Evolutionary conservation across 2,888 invertebrate genomes (phyloP).

Genomic region (Incurvaria masculella): DNA sequence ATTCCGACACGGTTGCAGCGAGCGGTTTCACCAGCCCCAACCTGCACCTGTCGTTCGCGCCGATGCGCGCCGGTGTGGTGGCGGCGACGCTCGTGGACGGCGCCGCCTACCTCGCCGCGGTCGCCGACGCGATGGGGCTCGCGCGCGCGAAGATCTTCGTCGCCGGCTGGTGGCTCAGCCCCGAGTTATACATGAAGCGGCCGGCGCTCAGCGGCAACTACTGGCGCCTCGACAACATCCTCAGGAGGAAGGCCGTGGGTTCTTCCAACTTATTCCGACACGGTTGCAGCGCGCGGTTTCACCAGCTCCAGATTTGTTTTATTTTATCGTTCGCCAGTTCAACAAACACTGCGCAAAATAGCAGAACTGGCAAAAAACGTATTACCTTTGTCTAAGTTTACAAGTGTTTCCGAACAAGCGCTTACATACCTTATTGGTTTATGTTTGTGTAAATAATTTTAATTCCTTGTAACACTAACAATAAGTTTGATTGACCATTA

Average conservation of each 20-base stretch:
- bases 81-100: constrained; percentile 91
- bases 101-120: constrained; percentile 78
- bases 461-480: too few species aligned
- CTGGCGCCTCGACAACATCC: constrained; percentile 84
- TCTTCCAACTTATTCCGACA: constrained; percentile 2
- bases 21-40: constrained; percentile 79
- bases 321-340: too few species aligned
- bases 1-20: too few species aligned
- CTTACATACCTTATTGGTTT: too few species aligned
- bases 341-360: too few species aligned
- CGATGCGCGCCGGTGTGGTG: constrained; percentile 67
- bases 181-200: constrained; percentile 92
- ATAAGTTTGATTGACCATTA: too few species aligned
- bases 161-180: constrained; percentile 99
- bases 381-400: too few species aligned
- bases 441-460: too few species aligned
- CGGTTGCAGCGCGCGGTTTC: background rate
- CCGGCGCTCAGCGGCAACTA: constrained; percentile 79
- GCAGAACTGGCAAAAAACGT: too few species aligned
- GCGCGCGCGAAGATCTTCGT: constrained; percentile 97
- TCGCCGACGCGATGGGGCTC: constrained; percentile 85
- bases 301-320: too few species aligned
- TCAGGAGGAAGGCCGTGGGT: constrained; percentile 86
- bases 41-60: constrained; percentile 87
- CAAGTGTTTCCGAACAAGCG: too few species aligned